These are phyloP conservation scores for Oophaga sylvatica DNA, from an alignment of 2,797 vertebrate species.

Conservation along the genomic window DNA sequence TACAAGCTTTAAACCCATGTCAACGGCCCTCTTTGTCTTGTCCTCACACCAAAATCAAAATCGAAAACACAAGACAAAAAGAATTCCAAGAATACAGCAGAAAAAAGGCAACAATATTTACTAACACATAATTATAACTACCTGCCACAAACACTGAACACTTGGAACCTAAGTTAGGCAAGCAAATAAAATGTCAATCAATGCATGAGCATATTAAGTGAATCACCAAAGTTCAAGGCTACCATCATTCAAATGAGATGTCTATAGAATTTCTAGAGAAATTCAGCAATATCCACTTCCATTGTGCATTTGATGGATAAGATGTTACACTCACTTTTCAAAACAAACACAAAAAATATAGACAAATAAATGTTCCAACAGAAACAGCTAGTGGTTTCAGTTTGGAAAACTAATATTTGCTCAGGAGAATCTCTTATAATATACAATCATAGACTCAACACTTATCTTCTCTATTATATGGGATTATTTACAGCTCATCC, in stretches of 20 bases:
- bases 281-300: not conserved
- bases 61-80: too few species aligned
- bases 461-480: not conserved
- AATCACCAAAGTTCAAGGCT: not conserved
- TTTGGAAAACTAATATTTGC: not conserved
- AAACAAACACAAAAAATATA: not conserved
- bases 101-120: too few species aligned
- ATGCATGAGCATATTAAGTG: not conserved
- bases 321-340: constrained; percentile 12
- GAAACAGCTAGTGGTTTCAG: not conserved
- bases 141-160: not conserved
- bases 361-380: not conserved
- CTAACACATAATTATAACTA: not conserved
- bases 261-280: not conserved
- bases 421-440: not conserved
- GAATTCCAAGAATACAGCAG: too few species aligned
- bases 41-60: too few species aligned
- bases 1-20: too few species aligned
- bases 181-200: not conserved
- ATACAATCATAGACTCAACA: not conserved
- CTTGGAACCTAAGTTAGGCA: not conserved
- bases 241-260: not conserved
- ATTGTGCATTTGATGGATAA: constrained; percentile 41
- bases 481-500: not conserved
- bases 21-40: too few species aligned